Evolutionary conservation across 2,888 invertebrate species (phyloP), one percentile per base, ranked within the genome.

Genomic region (Hofmannophila pseudospretella): DNA sequence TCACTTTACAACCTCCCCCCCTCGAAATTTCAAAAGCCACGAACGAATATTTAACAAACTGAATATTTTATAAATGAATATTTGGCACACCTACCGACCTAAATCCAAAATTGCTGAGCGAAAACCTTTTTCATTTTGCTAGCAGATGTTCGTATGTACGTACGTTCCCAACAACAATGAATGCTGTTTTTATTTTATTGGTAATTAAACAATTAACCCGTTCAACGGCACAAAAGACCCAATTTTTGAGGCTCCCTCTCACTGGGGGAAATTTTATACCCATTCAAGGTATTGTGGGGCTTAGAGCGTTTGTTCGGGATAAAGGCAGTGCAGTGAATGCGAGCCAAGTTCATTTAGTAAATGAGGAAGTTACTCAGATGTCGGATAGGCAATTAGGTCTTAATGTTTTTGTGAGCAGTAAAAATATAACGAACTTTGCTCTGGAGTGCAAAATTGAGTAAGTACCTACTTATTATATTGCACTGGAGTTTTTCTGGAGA

Each of bases 171-270:
- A 58, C 56, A 58, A 58, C 56, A 58, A 65, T 53, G 58, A 68
- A 62, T 65, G 69, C 57, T 67, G 65, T 73, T 84, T 79, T 84
- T 75, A 72, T 77, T 86, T 86, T 84, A 85, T 84, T 84, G 75
- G 70, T 77, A 77, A 86, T 86, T 84, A 85, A 77, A 85, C 85
- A 86, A 85, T 85, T 85, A 84, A 76, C 72, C 79, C 74, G 69
- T 76, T 72, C 71, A 64, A 62, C 47, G 51, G 61, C 55, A 81
- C 71, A 85, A 81, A 74, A 59, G 68, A 54, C 49, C 60, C 63
- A 44, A 53, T 62, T 61, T 59, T 60, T 55, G 54, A 56, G 58
- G 53, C 55, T 12, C 63, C 73, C 76, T 61, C 66, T 59, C 56
- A 54, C 57, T 58, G 54, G 58, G 70, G 67, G 81, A 79, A 82